Evolutionary conservation across 1,140 invertebrate species (phyloP).

Genomic region (Zaprionus camerounensis): DNA sequence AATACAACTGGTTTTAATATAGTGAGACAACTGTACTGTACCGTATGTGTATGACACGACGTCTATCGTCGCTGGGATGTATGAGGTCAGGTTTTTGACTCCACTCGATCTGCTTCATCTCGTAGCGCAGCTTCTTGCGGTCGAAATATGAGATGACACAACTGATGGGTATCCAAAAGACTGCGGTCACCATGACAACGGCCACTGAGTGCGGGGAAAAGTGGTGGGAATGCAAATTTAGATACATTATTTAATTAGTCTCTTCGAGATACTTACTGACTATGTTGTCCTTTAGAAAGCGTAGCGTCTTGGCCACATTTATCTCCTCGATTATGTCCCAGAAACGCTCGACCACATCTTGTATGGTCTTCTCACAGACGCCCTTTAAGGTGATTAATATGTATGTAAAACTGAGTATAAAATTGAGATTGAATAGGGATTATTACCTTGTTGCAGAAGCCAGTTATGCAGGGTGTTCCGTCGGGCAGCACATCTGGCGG

Average conservation of each 20-base stretch:
- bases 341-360: constrained; percentile 97
- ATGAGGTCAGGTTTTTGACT: constrained; percentile 87
- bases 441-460: constrained; percentile 95
- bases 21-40: constrained; percentile 44
- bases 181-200: constrained; percentile 93
- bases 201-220: constrained; percentile 84
- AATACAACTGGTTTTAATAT: not conserved
- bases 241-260: not conserved
- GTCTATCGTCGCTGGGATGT: constrained; percentile 87
- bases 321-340: constrained; percentile 99
- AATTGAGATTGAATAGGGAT: not conserved
- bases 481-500: constrained; percentile 94
- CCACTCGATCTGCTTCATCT: constrained; percentile 87
- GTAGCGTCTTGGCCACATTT: constrained; percentile 95
- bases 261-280: constrained; percentile 87
- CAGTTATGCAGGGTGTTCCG: constrained; percentile 97
- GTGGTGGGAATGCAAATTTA: not conserved
- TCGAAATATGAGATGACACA: constrained; percentile 93
- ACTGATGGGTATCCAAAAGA: constrained; percentile 96
- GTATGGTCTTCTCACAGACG: constrained; percentile 96
- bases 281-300: constrained; percentile 94
- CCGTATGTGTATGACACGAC: constrained; percentile 87
- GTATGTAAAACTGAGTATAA: not conserved
- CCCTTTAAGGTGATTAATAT: constrained; percentile 87
- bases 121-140: constrained; percentile 86